phyloP scores from a whole-genome alignment of 64 coral and sea anemone species.

The Hydrozoanthus tunicans region DNA sequence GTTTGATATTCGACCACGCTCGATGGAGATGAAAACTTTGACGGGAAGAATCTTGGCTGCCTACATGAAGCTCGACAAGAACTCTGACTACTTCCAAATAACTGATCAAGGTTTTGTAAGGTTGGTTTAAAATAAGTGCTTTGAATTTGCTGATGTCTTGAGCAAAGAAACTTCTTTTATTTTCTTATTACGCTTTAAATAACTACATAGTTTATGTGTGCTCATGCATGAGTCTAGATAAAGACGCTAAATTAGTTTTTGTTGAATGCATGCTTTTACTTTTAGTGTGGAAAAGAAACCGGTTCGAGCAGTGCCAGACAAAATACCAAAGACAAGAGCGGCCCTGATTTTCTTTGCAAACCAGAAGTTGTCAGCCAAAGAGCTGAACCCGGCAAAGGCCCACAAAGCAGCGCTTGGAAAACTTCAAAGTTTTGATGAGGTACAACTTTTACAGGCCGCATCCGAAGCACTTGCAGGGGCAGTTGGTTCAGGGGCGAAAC shows the following conservation, averaged over 20 bases:
- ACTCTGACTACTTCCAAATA: conserved; percentile 26
- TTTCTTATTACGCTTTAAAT: background rate
- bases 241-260: no score
- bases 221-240: no score
- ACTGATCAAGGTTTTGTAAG: conserved; percentile 42
- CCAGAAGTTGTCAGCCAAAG: background rate
- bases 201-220: background rate
- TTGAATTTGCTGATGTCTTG: background rate
- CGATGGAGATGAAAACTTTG: conserved; percentile 21
- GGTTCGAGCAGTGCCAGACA: background rate
- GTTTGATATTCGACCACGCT: conserved; percentile 40
- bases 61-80: conserved; percentile 31
- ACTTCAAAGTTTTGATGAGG: conserved; percentile 9
- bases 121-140: background rate
- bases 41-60: conserved; percentile 1
- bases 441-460: background rate
- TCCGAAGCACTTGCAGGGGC: conserved; percentile 16
- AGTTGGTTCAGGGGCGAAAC: conserved; percentile 17
- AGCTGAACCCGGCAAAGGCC: background rate
- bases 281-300: conserved; percentile 16
- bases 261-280: background rate
- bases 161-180: background rate
- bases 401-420: conserved; percentile 28
- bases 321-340: background rate
- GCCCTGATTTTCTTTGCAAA: background rate